Evolutionary conservation across 2,113 vertebrate species (phyloP).

Genomic region (Dicerorhinus sumatrensis): DNA sequence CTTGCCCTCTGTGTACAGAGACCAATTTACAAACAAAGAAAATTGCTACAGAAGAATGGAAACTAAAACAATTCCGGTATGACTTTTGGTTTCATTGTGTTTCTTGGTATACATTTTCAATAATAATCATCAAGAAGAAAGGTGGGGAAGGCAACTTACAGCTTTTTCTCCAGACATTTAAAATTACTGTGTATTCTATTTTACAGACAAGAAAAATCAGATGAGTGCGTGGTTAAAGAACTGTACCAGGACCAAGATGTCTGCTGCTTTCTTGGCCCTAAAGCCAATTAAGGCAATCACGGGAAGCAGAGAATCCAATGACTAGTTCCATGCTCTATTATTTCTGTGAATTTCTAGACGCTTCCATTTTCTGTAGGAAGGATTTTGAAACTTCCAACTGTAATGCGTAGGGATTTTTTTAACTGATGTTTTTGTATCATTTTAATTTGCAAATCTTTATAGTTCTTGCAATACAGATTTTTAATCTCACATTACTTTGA

Average conservation of each 20-base stretch:
- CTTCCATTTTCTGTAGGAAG: neutral
- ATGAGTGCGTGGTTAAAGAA: neutral
- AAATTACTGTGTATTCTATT: neutral
- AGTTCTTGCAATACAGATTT: neutral
- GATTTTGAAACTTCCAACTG: neutral
- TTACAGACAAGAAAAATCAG: conserved; percentile 22
- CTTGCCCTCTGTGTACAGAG: neutral
- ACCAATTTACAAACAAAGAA: neutral
- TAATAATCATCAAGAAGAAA: conserved; percentile 23
- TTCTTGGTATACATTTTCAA: neutral
- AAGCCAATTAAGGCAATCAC: neutral
- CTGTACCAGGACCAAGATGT: neutral
- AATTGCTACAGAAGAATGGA: neutral
- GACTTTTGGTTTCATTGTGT: conserved; percentile 38
- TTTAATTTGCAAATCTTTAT: conserved; percentile 36
- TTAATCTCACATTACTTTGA: conserved; percentile 6
- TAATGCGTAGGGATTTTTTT: neutral
- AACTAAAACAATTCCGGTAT: neutral
- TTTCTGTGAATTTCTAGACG: conserved; percentile 13
- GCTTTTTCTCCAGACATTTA: neutral
- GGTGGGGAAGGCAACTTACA: neutral
- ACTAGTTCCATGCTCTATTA: neutral
- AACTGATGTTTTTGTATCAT: neutral
- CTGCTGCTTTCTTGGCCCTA: neutral
- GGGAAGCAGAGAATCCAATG: neutral